Evolutionary conservation across 2,797 vertebrate genomes (phyloP).

Genomic region (Petrocephalus sullivani): DNA sequence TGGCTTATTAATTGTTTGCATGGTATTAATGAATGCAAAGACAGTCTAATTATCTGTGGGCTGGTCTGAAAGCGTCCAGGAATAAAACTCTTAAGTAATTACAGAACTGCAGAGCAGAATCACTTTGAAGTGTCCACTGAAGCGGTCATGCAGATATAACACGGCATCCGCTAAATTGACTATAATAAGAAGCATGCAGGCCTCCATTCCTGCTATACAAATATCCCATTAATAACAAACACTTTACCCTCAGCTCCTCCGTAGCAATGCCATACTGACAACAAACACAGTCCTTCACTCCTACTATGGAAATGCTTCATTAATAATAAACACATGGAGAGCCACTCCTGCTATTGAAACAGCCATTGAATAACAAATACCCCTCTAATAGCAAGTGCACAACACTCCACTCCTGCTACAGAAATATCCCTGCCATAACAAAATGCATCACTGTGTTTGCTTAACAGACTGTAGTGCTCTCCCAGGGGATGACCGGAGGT

Average conservation of each 20-base stretch:
- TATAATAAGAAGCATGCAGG: constrained; percentile 1
- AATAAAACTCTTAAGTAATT: not conserved
- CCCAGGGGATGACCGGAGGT: not conserved
- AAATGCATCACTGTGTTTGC: not conserved
- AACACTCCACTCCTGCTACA: not conserved
- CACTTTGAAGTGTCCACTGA: constrained; percentile 6
- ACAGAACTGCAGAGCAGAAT: not conserved
- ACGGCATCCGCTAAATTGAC: not conserved
- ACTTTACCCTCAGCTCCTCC: not conserved
- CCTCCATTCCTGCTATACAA: not conserved
- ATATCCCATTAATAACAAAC: constrained; percentile 14
- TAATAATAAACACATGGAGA: constrained; percentile 14
- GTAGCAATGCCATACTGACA: not conserved
- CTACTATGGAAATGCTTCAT: not conserved
- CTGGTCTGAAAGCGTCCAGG: not conserved
- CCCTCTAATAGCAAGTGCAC: not conserved
- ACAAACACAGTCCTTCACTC: not conserved
- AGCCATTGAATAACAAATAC: constrained; percentile 10
- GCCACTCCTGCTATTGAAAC: not conserved
- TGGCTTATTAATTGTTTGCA: constrained; percentile 11
- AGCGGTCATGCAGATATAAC: not conserved
- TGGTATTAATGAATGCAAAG: not conserved
- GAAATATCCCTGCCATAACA: constrained; percentile 2
- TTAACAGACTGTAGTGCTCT: not conserved
- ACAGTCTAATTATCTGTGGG: not conserved